phyloP scores from a whole-genome alignment of 1,140 invertebrate genomes.

The Scaptomyza graminum region DNA sequence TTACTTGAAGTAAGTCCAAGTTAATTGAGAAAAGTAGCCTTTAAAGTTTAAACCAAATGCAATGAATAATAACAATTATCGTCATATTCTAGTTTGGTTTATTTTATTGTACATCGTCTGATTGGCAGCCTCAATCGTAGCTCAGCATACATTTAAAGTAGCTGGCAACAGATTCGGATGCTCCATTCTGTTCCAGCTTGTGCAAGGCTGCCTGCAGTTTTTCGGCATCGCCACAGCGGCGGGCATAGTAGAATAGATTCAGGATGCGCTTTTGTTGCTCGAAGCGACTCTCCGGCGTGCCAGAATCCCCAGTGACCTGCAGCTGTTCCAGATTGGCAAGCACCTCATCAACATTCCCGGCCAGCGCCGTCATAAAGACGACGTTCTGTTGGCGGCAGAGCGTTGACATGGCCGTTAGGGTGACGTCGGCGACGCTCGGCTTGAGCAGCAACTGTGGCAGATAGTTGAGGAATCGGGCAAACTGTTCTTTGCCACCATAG shows the following conservation, averaged over 20 bases:
- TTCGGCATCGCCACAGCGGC: conserved; percentile 1
- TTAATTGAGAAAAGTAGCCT: no score
- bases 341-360: conserved; percentile 19
- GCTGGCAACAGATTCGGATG: conserved; percentile 29
- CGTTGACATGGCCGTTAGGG: conserved; percentile 63
- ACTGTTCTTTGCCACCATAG: conserved; percentile 76
- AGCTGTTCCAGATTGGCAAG: conserved; percentile 54
- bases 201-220: conserved; percentile 25
- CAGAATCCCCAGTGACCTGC: conserved; percentile 50
- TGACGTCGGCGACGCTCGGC: conserved; percentile 55
- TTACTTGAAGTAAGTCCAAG: no score
- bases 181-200: conserved; percentile 21
- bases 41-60: no score
- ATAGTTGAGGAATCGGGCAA: conserved; percentile 59
- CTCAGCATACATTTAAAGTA: conserved; percentile 64
- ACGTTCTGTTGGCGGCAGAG: conserved; percentile 71
- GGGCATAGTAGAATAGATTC: conserved; percentile 73
- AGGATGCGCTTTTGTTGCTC: conserved; percentile 73
- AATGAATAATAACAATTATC: no score
- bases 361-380: conserved; percentile 55
- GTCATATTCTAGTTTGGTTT: background rate
- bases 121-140: conserved; percentile 21
- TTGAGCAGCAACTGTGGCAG: conserved; percentile 68
- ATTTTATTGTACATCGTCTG: background rate
- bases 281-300: conserved; percentile 36